A percentile compares a stretch with the other conserved stretches of the same genome.
These are phyloP conservation scores for Lates calcarifer DNA, from an alignment of 2,113 vertebrate species.

Conservation along the genomic window DNA sequence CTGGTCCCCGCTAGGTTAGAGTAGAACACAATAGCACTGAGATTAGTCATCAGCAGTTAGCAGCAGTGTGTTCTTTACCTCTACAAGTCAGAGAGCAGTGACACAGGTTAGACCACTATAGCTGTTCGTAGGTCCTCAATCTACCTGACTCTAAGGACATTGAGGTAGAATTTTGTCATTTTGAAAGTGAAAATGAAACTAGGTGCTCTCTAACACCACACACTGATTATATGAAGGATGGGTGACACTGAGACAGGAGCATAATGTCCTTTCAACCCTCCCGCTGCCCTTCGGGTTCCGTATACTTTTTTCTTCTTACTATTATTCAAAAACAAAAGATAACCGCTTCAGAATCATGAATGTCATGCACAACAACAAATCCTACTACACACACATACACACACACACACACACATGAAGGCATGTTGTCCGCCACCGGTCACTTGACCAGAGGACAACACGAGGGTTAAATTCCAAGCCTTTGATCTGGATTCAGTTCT, in stretches of 20 bases:
- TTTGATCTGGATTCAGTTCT: not conserved
- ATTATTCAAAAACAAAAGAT: too few relatives aligned
- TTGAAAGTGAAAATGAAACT: not conserved
- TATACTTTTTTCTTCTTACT: too few relatives aligned
- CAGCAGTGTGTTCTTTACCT: not conserved
- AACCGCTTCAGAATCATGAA: too few relatives aligned
- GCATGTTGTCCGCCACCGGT: too few relatives aligned
- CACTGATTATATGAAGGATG: not conserved
- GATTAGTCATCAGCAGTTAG: constrained; percentile 18
- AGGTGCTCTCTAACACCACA: not conserved
- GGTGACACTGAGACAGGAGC: not conserved
- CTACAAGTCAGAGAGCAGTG: not conserved
- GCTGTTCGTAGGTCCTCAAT: not conserved
- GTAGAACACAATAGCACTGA: constrained; percentile 10
- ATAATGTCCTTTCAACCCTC: not conserved
- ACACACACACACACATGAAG: too few relatives aligned
- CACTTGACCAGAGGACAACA: too few relatives aligned
- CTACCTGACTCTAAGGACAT: not conserved
- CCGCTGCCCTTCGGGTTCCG: too few relatives aligned
- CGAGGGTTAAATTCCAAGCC: too few relatives aligned
- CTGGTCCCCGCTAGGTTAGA: not conserved
- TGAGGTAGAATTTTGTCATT: not conserved
- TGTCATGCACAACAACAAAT: too few relatives aligned
- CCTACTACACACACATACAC: too few relatives aligned
- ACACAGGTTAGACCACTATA: not conserved